phyloP scores from a whole-genome alignment of 2,113 vertebrate genomes.

The Probosciger aterrimus region DNA sequence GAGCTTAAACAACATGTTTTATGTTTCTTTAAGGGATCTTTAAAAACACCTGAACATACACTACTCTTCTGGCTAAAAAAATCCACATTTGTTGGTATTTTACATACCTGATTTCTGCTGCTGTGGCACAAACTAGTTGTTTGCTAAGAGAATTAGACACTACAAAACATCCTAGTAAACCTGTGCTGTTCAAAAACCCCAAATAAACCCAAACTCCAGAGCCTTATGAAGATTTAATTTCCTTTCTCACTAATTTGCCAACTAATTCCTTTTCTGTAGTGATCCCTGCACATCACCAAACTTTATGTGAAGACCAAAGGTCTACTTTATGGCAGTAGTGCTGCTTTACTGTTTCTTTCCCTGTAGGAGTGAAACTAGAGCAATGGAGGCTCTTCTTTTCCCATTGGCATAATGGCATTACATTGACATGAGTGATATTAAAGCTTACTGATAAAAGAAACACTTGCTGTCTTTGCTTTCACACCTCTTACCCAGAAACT shows the following conservation, averaged over 20 bases:
- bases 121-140: neutral
- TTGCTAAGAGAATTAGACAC: neutral
- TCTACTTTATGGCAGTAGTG: neutral
- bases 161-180: neutral
- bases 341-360: neutral
- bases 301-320: neutral
- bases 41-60: neutral
- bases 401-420: neutral
- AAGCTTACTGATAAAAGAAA: neutral
- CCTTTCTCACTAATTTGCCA: neutral
- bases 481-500: neutral
- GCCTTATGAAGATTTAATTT: neutral
- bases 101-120: neutral
- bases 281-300: neutral
- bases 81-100: neutral
- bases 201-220: neutral
- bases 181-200: neutral
- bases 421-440: neutral
- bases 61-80: neutral
- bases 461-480: neutral
- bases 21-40: neutral
- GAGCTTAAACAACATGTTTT: neutral
- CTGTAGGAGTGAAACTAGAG: neutral
- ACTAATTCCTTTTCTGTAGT: neutral
- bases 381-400: neutral